Conservation (phyloP, 2,113 vertebrate species). For the Ceuthmochares aereus region DNA sequence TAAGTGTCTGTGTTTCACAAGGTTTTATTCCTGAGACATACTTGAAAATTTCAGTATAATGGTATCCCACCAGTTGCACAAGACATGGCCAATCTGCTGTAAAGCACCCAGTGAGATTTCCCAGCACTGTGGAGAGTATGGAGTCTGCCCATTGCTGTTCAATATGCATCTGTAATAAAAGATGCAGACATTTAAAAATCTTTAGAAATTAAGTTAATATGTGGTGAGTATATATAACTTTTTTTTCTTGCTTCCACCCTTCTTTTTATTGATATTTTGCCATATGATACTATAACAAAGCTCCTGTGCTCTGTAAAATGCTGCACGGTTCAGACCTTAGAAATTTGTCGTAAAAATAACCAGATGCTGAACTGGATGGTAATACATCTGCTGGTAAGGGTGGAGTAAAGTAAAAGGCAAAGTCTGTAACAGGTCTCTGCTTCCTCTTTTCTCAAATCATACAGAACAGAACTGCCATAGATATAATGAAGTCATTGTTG, state of each 20-base stretch:
- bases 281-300: not conserved
- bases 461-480: not conserved
- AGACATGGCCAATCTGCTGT: not conserved
- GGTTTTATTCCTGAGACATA: not conserved
- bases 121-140: not conserved
- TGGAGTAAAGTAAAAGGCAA: not conserved
- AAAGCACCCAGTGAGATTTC: not conserved
- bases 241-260: accelerated
- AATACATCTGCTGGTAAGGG: not conserved
- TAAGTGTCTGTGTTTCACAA: not conserved
- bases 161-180: not conserved
- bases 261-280: not conserved
- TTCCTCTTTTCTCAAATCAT: not conserved
- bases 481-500: not conserved
- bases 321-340: not conserved
- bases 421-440: not conserved
- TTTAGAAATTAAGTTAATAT: not conserved
- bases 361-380: not conserved
- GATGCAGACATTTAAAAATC: not conserved
- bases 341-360: not conserved
- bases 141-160: not conserved
- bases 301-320: not conserved
- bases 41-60: not conserved
- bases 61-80: not conserved
- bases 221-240: accelerated